Evolutionary conservation across 1,140 invertebrate species (phyloP), one percentile per base, ranked within the genome.

Genomic region (Microplitis demolitor): DNA sequence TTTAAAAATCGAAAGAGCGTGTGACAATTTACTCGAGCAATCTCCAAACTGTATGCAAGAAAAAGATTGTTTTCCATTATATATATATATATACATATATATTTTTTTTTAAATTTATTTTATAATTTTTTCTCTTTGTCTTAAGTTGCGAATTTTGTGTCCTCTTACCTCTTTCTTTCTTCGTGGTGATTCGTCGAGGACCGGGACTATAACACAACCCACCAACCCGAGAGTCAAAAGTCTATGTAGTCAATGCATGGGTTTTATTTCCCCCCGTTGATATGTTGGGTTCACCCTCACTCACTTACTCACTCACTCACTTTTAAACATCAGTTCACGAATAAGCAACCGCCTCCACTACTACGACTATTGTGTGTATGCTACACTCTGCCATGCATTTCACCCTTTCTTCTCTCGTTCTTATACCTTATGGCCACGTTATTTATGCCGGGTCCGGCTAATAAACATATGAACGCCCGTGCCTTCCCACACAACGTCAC

Each of bases 401-500:
- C 66, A 67, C 58, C 60, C 50, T 71, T 54, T 64, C 69, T 75
- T 68, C 60, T 64, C 71, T 53, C 33, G 64, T 35, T 67, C 39
- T 50, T 67, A 67, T 67, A 80, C 81, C 84, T 85, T 85, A 87
- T 85, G 82, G 84, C 81, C 78, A 81, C 80, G 83, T 87, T 87
- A 87, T 87, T 87, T 87, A 87, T 87, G 84, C 84, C 77, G 80
- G 84, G 82, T 87, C 83, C 77, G 82, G 83, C 86, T 87, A 87
- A 87, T 87, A 87, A 87, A 86, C 85, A 87, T 86, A 87, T 87
- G 85, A 87, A 85, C 85, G 84, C 82, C 81, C 79, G 82, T 83
- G 81, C 78, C 81, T 83, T 77, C 81, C 80, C 80, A 82, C 81
- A 80, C 78, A 75, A 50, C 58, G 69, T 73, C 74, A 45, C 39